Evolutionary conservation across 2,113 vertebrate genomes (phyloP).

Genomic region (Odontesthes bonariensis): DNA sequence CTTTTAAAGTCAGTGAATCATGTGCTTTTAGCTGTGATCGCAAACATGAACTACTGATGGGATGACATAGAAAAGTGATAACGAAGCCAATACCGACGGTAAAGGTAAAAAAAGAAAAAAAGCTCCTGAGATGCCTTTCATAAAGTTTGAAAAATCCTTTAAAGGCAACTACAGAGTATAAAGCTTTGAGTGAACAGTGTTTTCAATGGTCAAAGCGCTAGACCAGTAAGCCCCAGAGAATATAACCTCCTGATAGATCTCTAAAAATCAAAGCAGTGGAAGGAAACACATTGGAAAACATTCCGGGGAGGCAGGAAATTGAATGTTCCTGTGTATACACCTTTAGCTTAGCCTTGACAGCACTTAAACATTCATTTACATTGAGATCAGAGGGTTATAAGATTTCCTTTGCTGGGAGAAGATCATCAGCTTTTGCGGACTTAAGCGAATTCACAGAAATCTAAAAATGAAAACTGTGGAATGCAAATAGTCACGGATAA

Average conservation of each 20-base stretch:
- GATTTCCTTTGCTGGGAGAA: background rate
- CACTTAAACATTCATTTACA: background rate
- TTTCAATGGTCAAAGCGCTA: constrained; percentile 59
- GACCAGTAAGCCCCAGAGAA: constrained; percentile 16
- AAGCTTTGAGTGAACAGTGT: constrained; percentile 45
- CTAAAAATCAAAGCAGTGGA: constrained; percentile 34
- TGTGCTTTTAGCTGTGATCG: background rate
- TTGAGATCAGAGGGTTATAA: constrained; percentile 11
- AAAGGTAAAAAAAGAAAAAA: background rate
- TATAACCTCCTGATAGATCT: constrained; percentile 29
- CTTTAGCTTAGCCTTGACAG: background rate
- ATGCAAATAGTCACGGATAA: too few relatives aligned
- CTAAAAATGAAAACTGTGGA: background rate
- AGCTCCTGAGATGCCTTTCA: constrained; percentile 43
- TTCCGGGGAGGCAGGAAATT: constrained; percentile 17
- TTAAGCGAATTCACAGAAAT: background rate
- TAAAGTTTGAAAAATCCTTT: constrained; percentile 54
- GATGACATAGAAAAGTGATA: constrained; percentile 23
- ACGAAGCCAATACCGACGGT: constrained; percentile 31
- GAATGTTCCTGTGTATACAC: background rate
- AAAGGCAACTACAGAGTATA: constrained; percentile 29
- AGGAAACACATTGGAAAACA: constrained; percentile 6
- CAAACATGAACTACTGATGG: constrained; percentile 39
- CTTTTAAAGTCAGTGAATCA: background rate
- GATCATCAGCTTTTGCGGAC: background rate